Evolutionary conservation across 2,888 invertebrate genomes (phyloP).

Genomic region (Podotricha telesiphe): DNA sequence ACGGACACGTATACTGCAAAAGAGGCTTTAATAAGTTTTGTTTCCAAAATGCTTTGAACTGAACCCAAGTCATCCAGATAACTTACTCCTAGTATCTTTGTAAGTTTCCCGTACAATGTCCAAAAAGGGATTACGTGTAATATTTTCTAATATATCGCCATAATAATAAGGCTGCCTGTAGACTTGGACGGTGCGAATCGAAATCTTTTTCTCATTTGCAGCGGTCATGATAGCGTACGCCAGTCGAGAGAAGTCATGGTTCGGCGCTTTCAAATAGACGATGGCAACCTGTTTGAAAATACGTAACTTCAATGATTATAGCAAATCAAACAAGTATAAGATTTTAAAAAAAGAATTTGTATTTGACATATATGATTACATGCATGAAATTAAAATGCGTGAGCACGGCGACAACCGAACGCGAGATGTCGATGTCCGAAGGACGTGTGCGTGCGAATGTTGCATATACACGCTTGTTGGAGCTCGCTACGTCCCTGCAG

Average conservation of each 20-base stretch:
- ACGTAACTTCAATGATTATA: neutral
- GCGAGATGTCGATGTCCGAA: slow-evolving; percentile 96
- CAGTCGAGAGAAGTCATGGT: slow-evolving; percentile 89
- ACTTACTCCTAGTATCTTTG: slow-evolving; percentile 93
- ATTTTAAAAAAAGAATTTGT: slow-evolving; percentile 11
- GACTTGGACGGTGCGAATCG: slow-evolving; percentile 83
- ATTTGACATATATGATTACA: slow-evolving; percentile 77
- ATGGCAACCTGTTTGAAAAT: slow-evolving; percentile 87
- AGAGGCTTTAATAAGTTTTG: slow-evolving; percentile 25
- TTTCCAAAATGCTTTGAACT: neutral
- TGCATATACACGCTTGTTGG: slow-evolving; percentile 93
- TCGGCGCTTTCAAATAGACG: slow-evolving; percentile 90
- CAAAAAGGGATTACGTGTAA: slow-evolving; percentile 93
- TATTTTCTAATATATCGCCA: slow-evolving; percentile 85
- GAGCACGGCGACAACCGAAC: slow-evolving; percentile 94
- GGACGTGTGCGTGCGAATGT: slow-evolving; percentile 96
- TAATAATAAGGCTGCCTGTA: slow-evolving; percentile 86
- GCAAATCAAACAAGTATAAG: neutral
- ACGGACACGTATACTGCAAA: slow-evolving; percentile 94
- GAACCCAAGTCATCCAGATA: neutral
- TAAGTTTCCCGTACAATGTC: slow-evolving; percentile 92
- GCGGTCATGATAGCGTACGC: slow-evolving; percentile 91
- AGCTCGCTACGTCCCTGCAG: slow-evolving; percentile 94
- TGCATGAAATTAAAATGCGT: slow-evolving; percentile 95
- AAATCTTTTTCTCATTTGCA: slow-evolving; percentile 87